A percentile compares a stretch with the other conserved stretches of the same genome.
Conservation (phyloP, 1,140 invertebrate species). For the Trichogramma pretiosum region DNA sequence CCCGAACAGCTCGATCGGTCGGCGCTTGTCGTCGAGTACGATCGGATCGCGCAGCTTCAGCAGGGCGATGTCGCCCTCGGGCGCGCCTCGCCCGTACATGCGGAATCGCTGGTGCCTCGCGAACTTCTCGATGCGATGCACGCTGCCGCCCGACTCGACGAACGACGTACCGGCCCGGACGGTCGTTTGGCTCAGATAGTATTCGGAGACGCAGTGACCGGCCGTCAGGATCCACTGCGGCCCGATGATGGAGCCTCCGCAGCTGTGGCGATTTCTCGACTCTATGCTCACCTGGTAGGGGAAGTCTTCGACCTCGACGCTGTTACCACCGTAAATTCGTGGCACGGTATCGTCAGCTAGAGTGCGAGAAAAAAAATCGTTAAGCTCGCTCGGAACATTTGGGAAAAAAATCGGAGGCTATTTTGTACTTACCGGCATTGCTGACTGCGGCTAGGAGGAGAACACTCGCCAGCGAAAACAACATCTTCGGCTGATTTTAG, state of each 20-base stretch:
- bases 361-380: no score
- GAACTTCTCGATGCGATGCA: constrained; percentile 11
- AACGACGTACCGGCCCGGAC: constrained; percentile 14
- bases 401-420: no score
- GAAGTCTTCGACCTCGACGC: constrained; percentile 47
- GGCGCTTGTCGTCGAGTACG: constrained; percentile 14
- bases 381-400: no score
- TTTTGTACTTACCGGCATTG: no score
- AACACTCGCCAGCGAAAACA: no score
- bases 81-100: background rate
- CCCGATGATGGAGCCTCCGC: constrained; percentile 53
- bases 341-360: no score
- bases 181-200: background rate
- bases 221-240: constrained; percentile 51
- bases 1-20: constrained; percentile 14
- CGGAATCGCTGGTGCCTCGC: constrained; percentile 13
- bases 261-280: constrained; percentile 45
- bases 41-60: constrained; percentile 12
- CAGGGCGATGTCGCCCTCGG: constrained; percentile 19
- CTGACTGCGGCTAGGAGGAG: no score
- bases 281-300: constrained; percentile 52
- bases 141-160: constrained; percentile 6
- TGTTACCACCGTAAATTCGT: constrained; percentile 54
- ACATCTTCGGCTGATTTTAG: no score
- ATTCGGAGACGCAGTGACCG: constrained; percentile 45